Evolutionary conservation across 2,113 vertebrate species (phyloP).

Genomic region (Fregetta grallaria): DNA sequence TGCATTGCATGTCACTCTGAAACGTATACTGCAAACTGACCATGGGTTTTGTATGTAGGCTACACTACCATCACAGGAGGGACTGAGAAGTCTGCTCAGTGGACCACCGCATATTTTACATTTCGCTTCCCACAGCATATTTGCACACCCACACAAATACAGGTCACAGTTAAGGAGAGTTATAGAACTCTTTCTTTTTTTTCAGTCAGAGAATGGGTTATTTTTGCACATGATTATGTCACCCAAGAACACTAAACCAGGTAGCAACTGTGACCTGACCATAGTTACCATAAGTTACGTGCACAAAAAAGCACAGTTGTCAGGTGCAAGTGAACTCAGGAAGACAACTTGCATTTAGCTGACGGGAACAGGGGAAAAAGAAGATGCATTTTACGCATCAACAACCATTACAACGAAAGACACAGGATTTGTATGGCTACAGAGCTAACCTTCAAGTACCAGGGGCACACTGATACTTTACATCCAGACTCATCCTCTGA

Average conservation of each 20-base stretch:
- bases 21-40: background rate
- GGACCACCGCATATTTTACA: background rate
- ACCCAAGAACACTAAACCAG: background rate
- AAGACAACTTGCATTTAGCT: background rate
- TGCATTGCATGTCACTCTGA: background rate
- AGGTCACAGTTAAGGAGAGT: background rate
- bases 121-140: background rate
- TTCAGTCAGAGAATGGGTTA: background rate
- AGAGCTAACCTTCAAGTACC: background rate
- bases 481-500: background rate
- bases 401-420: background rate
- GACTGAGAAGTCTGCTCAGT: background rate
- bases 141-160: background rate
- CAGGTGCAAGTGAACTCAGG: background rate
- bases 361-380: background rate
- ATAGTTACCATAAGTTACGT: background rate
- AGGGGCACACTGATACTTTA: background rate
- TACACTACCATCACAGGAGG: background rate
- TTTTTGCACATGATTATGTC: background rate
- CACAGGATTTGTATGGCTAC: background rate
- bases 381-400: background rate
- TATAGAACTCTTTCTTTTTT: background rate
- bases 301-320: background rate
- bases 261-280: background rate
- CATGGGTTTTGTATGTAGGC: background rate